Evolutionary conservation across 1,140 invertebrate species (phyloP).

Genomic region (Solenopsis invicta): DNA sequence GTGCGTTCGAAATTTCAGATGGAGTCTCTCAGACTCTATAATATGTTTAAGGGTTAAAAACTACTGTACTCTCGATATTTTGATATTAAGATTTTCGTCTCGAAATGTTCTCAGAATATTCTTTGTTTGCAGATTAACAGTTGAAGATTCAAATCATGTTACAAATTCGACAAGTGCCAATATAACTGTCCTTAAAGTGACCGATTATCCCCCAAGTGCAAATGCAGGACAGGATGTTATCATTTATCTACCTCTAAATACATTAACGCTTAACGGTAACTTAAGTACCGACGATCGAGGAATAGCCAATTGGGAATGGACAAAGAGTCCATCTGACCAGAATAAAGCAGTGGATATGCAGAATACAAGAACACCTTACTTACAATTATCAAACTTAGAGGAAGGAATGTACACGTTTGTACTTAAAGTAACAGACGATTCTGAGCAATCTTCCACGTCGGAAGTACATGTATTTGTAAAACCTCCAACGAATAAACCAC

Average conservation of each 20-base stretch:
- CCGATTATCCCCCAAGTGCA: constrained; percentile 97
- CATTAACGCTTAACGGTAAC: constrained; percentile 95
- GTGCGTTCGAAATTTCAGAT: too few relatives aligned
- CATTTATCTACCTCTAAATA: constrained; percentile 96
- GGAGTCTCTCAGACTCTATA: too few relatives aligned
- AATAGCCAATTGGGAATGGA: constrained; percentile 98
- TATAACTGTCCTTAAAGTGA: constrained; percentile 96
- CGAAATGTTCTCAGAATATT: too few relatives aligned
- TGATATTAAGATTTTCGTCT: too few relatives aligned
- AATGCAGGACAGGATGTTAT: constrained; percentile 97
- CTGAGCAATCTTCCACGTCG: constrained; percentile 94
- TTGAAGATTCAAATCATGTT: constrained; percentile 96
- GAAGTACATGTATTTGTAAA: constrained; percentile 98
- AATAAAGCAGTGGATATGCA: constrained; percentile 97
- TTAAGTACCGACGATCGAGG: constrained; percentile 97
- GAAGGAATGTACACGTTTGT: constrained; percentile 98
- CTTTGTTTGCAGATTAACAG: constrained; percentile 90
- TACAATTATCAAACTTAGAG: constrained; percentile 95
- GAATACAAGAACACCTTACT: constrained; percentile 95
- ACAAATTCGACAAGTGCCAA: constrained; percentile 95
- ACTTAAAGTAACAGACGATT: constrained; percentile 96
- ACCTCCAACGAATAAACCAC: constrained; percentile 94
- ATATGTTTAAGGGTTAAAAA: too few relatives aligned
- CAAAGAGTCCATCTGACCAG: constrained; percentile 94
- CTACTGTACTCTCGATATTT: too few relatives aligned